Conservation (phyloP, 30 jellyfish, hydroid and myxozoan genomes). For the Hydra vulgaris region DNA sequence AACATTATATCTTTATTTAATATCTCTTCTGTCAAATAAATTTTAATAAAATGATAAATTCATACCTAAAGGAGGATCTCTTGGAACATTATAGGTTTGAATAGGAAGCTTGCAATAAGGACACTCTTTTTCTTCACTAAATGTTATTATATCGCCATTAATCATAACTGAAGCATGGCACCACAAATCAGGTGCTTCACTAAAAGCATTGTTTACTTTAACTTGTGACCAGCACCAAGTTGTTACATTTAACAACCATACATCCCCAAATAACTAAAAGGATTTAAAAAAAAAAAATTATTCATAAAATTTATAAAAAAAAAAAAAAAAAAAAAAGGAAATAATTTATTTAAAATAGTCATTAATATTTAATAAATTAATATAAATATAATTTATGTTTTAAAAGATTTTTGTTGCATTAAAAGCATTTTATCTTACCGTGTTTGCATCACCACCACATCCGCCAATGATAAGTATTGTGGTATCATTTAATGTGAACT, state of each 20-base stretch:
- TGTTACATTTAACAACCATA: constrained; percentile 52
- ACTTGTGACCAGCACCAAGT: constrained; percentile 66
- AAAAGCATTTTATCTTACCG: no score
- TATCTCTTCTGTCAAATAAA: no score
- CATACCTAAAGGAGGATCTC: background rate
- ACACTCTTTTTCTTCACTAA: constrained; percentile 80
- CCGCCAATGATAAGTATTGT: constrained; percentile 68
- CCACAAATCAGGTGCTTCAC: constrained; percentile 83
- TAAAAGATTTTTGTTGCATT: no score
- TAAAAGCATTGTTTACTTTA: constrained; percentile 20
- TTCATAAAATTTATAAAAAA: no score
- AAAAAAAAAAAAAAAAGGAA: constrained; percentile 1
- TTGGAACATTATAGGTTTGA: constrained; percentile 16
- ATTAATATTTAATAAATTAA: no score
- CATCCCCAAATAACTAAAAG: constrained; percentile 66
- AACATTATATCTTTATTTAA: no score
- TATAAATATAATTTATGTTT: no score
- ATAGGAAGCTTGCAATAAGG: constrained; percentile 26
- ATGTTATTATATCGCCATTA: constrained; percentile 38
- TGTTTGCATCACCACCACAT: constrained; percentile 82
- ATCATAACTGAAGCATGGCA: constrained; percentile 70
- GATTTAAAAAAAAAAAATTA: background rate
- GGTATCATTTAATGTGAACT: constrained; percentile 57
- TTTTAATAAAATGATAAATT: no score
- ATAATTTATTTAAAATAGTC: no score